phyloP scores from a whole-genome alignment of 2,888 invertebrate species.

The Tachina grossa region DNA sequence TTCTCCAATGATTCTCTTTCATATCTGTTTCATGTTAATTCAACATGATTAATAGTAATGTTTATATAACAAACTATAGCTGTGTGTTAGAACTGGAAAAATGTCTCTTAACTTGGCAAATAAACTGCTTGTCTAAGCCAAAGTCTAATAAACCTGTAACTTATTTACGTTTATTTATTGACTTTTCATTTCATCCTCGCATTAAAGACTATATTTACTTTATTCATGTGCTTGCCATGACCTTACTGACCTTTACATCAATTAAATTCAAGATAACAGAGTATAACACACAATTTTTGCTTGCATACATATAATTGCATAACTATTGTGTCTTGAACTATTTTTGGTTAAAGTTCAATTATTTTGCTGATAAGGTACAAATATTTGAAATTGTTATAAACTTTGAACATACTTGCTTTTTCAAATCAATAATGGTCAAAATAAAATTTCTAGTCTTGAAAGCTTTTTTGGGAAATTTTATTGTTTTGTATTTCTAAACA shows the following conservation, averaged over 20 bases:
- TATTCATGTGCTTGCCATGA: slow-evolving; percentile 22
- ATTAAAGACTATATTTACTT: background rate
- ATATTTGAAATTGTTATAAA: background rate
- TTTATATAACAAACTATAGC: too few species aligned
- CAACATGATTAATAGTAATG: too few species aligned
- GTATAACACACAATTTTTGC: slow-evolving; percentile 36
- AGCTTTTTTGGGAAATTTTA: too few species aligned
- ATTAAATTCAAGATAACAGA: slow-evolving; percentile 56
- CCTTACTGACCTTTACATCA: slow-evolving; percentile 56
- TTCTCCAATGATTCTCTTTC: too few species aligned
- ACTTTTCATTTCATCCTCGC: slow-evolving; percentile 1
- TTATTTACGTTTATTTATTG: background rate
- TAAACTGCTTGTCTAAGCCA: too few species aligned
- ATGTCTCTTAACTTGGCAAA: too few species aligned
- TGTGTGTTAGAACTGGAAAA: too few species aligned
- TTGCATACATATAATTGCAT: slow-evolving; percentile 7
- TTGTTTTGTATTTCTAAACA: too few species aligned
- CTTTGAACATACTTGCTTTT: background rate
- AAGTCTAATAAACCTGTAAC: too few species aligned
- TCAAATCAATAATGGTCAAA: background rate
- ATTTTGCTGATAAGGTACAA: slow-evolving; percentile 12
- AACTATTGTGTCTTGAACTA: slow-evolving; percentile 49
- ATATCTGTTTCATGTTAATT: too few species aligned
- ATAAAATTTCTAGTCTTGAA: background rate
- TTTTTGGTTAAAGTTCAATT: slow-evolving; percentile 40